Base-by-base conservation (phyloP, 2,113 vertebrate species). In the Chelonoidis abingdonii region DNA sequence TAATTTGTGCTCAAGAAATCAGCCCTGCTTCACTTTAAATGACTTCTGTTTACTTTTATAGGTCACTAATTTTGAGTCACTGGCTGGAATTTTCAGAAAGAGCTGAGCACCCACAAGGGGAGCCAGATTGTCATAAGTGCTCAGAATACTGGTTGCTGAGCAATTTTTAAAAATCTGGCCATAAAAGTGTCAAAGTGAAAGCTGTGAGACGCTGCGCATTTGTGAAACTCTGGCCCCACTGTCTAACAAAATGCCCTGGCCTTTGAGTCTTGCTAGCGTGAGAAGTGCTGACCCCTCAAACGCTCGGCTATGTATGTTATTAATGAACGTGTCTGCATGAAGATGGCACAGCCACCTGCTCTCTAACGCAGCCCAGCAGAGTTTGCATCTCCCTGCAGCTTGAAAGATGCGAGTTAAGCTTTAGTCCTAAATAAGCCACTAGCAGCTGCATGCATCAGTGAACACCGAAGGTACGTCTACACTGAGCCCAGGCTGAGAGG, bases 301-400 rank as follows among this genome's bases (percentile, higher is more conserved):
- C n/a, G 4, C 5, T 22, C 19, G 1, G 69, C 16, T 19, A 4
- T 22, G 17, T 5, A 72, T 72, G 59, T 31, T 62, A 31, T 62
- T 31, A 62, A 62, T 62, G 29, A 62, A 62, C 2, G 3, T 22
- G 9, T n/a, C n/a, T 21, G 17, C 19, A 41, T 10, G n/a, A 72
- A 5, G 35, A 72, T 21, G 13, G 24, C 2, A 0, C 0, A 0
- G 24, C 80, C 1, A 0, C 41, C 24, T 0, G 0, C 84, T 1
- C 49, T 10, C 22, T 82, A 44, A 35, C 72, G 10, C 11, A 9
- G 29, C 44, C 0, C 5, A 44, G 17, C 16, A 10, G 4, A 50
- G 35, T 4, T 27, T 1, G 1, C 8, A 2, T 27, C 76, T 83
- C 27, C 56, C 4, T 84, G 54, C 21, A 47, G 6, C 11, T 57